phyloP scores from a whole-genome alignment of 2,797 vertebrate genomes.

The Sebastes diploproa region DNA sequence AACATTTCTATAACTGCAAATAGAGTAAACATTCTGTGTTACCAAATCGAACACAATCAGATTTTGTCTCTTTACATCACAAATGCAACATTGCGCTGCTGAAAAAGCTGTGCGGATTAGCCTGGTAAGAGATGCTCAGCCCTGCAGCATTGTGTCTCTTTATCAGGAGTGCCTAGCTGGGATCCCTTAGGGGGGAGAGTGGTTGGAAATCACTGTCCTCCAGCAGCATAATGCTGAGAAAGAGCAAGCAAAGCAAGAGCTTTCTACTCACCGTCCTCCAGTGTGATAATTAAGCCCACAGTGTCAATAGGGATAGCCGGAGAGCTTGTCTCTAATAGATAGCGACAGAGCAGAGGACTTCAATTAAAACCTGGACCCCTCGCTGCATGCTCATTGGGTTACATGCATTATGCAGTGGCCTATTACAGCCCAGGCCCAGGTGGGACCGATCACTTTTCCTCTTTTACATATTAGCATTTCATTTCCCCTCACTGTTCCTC shows the following conservation, averaged over 20 bases:
- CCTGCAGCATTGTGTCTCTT: conserved; percentile 18
- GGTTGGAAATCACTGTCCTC: conserved; percentile 22
- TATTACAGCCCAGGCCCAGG: conserved; percentile 60
- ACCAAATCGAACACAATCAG: not conserved
- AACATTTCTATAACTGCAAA: not conserved
- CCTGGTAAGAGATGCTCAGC: conserved; percentile 10
- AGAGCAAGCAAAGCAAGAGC: conserved; percentile 43
- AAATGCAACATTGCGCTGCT: not conserved
- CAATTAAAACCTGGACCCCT: conserved; percentile 79
- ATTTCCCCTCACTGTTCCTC: conserved; percentile 47
- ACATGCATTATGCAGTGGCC: conserved; percentile 70
- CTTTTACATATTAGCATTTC: conserved; percentile 66
- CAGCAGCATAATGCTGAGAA: conserved; percentile 23
- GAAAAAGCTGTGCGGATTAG: conserved; percentile 21
- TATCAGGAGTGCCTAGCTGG: not conserved
- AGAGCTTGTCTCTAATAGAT: conserved; percentile 70
- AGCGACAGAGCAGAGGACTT: conserved; percentile 76
- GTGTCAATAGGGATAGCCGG: conserved; percentile 40
- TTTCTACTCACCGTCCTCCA: conserved; percentile 31
- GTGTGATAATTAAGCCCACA: conserved; percentile 51
- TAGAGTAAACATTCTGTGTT: not conserved
- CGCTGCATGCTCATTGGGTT: conserved; percentile 72
- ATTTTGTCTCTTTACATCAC: not conserved
- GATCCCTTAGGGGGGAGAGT: not conserved
- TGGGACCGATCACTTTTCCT: conserved; percentile 56